Conservation (phyloP, 2,113 vertebrate genomes). For the Porphyrio hochstetteri region DNA sequence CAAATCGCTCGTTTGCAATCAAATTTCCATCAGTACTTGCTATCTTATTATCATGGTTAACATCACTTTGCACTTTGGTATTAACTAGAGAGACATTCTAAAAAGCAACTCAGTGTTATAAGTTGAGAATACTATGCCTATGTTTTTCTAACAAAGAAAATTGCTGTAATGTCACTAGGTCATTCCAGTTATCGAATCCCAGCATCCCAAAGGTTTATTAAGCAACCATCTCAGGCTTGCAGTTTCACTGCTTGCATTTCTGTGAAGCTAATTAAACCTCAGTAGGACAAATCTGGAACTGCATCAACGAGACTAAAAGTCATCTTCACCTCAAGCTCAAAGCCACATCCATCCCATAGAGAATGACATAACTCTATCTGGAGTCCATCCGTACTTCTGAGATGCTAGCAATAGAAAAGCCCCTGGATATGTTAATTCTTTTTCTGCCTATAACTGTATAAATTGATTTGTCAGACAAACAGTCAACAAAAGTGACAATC, state of each 20-base stretch:
- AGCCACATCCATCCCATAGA: neutral
- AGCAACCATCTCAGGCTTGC: neutral
- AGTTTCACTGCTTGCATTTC: neutral
- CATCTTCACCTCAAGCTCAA: neutral
- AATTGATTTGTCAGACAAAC: neutral
- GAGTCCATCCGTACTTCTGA: neutral
- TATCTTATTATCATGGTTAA: constrained; percentile 51
- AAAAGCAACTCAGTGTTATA: neutral
- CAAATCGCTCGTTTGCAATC: constrained; percentile 57
- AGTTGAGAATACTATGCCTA: neutral
- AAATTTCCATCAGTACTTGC: constrained; percentile 53
- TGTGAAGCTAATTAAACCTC: neutral
- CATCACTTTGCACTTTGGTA: constrained; percentile 34
- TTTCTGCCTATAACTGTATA: neutral
- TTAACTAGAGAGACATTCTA: constrained; percentile 48
- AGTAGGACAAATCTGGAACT: neutral
- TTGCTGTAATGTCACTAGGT: neutral
- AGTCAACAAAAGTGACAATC: neutral
- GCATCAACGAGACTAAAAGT: neutral
- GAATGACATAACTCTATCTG: fast-evolving
- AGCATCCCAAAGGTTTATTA: constrained; percentile 20
- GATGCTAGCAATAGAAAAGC: neutral
- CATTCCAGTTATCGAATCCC: constrained; percentile 21
- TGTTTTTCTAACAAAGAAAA: constrained; percentile 50
- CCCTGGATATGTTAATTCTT: neutral